phyloP scores from a whole-genome alignment of 2,113 vertebrate species.

The Ophiodon elongatus region DNA sequence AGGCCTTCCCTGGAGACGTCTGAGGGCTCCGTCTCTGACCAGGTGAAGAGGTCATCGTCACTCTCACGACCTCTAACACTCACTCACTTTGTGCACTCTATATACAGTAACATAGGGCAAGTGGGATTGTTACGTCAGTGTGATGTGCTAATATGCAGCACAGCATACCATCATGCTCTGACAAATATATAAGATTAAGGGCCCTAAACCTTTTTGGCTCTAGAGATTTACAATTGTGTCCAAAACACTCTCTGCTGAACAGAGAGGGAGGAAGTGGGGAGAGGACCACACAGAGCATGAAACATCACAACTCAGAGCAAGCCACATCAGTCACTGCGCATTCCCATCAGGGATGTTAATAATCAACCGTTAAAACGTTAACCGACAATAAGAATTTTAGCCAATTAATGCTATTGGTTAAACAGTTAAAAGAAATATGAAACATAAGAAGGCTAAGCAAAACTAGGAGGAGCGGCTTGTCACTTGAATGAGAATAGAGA shows the following conservation, averaged over 20 bases:
- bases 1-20: conserved; percentile 49
- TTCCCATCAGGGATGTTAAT: no score
- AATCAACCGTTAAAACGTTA: no score
- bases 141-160: conserved; percentile 3
- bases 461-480: no score
- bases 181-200: conserved; percentile 35
- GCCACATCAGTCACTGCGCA: background rate
- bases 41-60: conserved; percentile 72
- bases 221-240: conserved; percentile 13
- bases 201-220: background rate
- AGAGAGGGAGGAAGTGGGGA: conserved; percentile 6
- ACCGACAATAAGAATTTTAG: no score
- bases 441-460: no score
- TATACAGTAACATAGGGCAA: conserved; percentile 37
- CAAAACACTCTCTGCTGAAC: conserved; percentile 5
- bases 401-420: no score
- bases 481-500: no score
- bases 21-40: conserved; percentile 53
- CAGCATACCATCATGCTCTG: conserved; percentile 7
- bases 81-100: conserved; percentile 22
- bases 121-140: background rate
- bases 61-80: conserved; percentile 59
- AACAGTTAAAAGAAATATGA: no score
- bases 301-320: background rate
- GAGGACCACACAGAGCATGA: background rate